Conservation (phyloP, 2,797 vertebrate species). For the Rhynchonycteris naso region DNA sequence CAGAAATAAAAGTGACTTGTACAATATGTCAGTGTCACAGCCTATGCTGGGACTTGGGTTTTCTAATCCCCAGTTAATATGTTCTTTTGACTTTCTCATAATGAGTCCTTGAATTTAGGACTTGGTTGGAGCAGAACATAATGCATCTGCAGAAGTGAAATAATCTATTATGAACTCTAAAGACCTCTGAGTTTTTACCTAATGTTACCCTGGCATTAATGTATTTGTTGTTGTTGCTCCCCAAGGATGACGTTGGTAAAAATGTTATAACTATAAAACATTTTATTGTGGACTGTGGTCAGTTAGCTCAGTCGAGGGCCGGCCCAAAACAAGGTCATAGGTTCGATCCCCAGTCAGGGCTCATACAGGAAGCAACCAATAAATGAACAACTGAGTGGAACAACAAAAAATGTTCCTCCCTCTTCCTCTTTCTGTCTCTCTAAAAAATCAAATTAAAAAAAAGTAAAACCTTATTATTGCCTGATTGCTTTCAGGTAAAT, state of each 20-base stretch:
- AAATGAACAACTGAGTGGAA: too few species aligned
- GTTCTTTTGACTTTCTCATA: background rate
- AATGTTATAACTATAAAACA: background rate
- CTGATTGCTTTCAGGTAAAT: background rate
- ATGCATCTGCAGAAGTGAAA: background rate
- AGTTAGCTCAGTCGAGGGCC: too few species aligned
- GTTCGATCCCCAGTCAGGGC: too few species aligned
- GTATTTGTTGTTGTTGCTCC: background rate
- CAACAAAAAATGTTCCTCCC: too few species aligned
- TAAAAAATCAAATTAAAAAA: too few species aligned
- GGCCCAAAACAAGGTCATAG: too few species aligned
- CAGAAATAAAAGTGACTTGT: constrained; percentile 4
- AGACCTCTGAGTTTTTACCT: background rate
- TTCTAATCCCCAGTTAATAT: background rate
- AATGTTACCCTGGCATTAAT: constrained; percentile 15
- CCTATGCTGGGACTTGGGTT: background rate
- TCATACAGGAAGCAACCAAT: too few species aligned
- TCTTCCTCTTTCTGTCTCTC: too few species aligned
- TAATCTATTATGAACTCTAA: constrained; percentile 1
- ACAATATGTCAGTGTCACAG: background rate
- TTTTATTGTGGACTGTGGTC: background rate
- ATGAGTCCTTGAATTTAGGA: background rate
- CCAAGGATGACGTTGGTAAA: background rate
- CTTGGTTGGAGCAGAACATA: background rate
- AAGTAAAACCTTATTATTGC: background rate